phyloP scores from a whole-genome alignment of 2,113 vertebrate species.

The Maccullochella peelii region DNA sequence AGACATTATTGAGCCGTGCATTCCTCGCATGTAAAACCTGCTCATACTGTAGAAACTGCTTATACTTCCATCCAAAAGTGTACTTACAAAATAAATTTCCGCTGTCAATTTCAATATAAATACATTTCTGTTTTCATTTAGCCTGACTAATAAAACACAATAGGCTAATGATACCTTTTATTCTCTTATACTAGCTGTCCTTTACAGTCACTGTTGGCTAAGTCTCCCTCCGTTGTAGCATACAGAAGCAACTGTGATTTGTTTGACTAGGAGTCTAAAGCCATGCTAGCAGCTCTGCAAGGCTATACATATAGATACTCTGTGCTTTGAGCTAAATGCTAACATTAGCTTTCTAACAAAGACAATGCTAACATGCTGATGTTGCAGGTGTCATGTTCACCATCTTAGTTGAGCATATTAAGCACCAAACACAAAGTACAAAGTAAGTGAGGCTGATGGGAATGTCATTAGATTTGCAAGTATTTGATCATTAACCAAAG shows the following conservation, averaged over 20 bases:
- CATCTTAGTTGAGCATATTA: background rate
- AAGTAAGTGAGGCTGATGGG: background rate
- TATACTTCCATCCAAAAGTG: slow-evolving; percentile 1
- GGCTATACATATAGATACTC: background rate
- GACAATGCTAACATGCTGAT: background rate
- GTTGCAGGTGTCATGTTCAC: background rate
- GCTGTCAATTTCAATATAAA: slow-evolving; percentile 26
- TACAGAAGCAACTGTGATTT: background rate
- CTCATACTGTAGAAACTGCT: background rate
- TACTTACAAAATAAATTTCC: slow-evolving; percentile 16
- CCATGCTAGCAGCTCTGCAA: background rate
- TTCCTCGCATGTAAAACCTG: slow-evolving; percentile 41
- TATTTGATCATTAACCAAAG: background rate
- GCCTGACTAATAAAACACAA: background rate
- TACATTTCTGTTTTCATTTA: slow-evolving; percentile 30
- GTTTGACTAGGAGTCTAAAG: background rate
- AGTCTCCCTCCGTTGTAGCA: background rate
- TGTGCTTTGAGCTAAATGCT: background rate
- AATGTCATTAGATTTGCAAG: background rate
- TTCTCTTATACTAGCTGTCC: background rate
- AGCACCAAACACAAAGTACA: background rate
- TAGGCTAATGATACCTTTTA: background rate
- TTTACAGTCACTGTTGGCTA: background rate
- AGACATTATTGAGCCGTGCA: slow-evolving; percentile 18
- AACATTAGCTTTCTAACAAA: background rate